phyloP scores from a whole-genome alignment of 2,888 invertebrate species.

The Piscicola geometra region DNA sequence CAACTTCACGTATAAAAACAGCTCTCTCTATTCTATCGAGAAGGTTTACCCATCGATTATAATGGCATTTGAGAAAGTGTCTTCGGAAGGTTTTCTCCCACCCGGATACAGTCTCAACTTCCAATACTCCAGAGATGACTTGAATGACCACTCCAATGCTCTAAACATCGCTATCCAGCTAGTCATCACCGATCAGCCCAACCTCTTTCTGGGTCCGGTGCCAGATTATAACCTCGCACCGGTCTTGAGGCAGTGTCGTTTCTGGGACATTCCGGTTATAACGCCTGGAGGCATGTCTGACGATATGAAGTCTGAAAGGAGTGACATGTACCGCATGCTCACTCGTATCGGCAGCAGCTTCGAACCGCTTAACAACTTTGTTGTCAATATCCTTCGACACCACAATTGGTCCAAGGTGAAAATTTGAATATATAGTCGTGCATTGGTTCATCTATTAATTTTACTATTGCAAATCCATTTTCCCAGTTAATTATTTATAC shows the following conservation, averaged over 20 bases:
- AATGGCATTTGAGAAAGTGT: conserved; percentile 34
- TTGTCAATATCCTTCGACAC: conserved; percentile 15
- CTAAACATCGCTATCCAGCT: conserved; percentile 48
- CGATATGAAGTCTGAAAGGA: conserved; percentile 49
- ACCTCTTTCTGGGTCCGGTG: conserved; percentile 51
- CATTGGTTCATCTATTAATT: background rate
- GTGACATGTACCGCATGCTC: conserved; percentile 66
- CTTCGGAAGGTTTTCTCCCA: background rate
- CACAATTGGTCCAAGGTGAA: conserved; percentile 28
- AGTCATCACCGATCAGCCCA: conserved; percentile 43
- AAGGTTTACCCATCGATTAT: conserved; percentile 36
- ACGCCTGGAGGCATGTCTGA: conserved; percentile 59
- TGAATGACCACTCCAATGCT: conserved; percentile 47
- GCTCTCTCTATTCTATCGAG: conserved; percentile 31
- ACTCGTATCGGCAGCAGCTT: conserved; percentile 59
- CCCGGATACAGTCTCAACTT: conserved; percentile 35
- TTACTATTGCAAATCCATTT: background rate
- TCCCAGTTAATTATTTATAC: background rate
- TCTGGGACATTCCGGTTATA: conserved; percentile 85
- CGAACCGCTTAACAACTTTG: conserved; percentile 42
- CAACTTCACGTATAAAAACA: background rate
- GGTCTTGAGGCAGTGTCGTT: conserved; percentile 75
- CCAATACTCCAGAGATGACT: conserved; percentile 45
- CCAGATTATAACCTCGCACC: conserved; percentile 72
- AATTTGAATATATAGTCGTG: no score